phyloP scores from a whole-genome alignment of 2,888 invertebrate species.

The Protodeltote pygarga region DNA sequence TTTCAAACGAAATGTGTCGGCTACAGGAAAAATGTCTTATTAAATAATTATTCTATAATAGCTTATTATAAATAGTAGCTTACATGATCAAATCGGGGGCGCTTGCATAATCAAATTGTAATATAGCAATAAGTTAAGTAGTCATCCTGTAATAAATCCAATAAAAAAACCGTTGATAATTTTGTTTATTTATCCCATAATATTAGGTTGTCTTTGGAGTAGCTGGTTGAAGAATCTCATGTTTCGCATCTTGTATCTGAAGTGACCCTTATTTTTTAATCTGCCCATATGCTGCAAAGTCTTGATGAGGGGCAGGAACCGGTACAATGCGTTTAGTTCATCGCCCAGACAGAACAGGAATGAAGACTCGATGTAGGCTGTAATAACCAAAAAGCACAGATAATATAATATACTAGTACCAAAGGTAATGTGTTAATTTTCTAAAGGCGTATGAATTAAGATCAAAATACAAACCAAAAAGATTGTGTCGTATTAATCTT shows the following conservation, averaged over 20 bases:
- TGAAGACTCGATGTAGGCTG: constrained; percentile 71
- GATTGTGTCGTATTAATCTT: too few relatives aligned
- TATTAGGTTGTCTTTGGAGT: constrained; percentile 54
- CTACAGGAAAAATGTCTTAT: too few relatives aligned
- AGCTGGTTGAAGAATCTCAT: constrained; percentile 67
- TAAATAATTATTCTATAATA: too few relatives aligned
- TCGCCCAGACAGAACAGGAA: constrained; percentile 77
- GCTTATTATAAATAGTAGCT: too few relatives aligned
- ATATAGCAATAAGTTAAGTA: too few relatives aligned
- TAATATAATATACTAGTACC: too few relatives aligned
- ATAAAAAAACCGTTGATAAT: not conserved
- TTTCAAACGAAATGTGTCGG: too few relatives aligned
- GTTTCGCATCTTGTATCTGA: constrained; percentile 61
- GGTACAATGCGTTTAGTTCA: constrained; percentile 61
- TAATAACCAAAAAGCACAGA: constrained; percentile 18
- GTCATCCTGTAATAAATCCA: not conserved
- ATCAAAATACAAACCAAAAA: too few relatives aligned
- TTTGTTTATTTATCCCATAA: constrained; percentile 61
- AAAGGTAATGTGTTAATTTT: too few relatives aligned
- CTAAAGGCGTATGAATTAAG: too few relatives aligned
- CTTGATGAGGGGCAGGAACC: constrained; percentile 71
- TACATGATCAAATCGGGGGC: too few relatives aligned
- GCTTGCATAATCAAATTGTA: too few relatives aligned
- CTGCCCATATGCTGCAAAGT: constrained; percentile 79
- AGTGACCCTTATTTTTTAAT: constrained; percentile 67